phyloP scores from a whole-genome alignment of 2,888 invertebrate species.

The Rhagophthalmus giganteus region DNA sequence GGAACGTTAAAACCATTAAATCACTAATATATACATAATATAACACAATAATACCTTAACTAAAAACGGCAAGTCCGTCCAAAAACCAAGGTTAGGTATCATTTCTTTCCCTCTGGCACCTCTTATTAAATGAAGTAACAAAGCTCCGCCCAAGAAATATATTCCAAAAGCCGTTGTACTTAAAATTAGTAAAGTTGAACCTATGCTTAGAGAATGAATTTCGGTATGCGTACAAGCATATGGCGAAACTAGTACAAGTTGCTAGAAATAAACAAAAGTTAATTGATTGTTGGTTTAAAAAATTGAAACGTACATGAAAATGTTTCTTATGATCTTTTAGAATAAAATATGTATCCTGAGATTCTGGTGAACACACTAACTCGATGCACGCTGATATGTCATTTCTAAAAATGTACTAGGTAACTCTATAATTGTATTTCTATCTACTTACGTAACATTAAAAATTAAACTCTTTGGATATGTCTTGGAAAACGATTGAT shows the following conservation, averaged over 20 bases:
- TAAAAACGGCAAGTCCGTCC: slow-evolving; percentile 70
- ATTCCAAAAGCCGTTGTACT: slow-evolving; percentile 62
- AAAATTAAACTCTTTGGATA: slow-evolving; percentile 13
- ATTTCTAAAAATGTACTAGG: too few species aligned
- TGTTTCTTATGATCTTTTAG: too few species aligned
- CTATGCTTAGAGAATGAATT: slow-evolving; percentile 60
- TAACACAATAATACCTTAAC: slow-evolving; percentile 60
- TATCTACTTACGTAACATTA: background rate
- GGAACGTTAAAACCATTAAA: slow-evolving; percentile 47
- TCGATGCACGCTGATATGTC: too few species aligned
- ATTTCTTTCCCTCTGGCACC: slow-evolving; percentile 74
- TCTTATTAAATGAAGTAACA: slow-evolving; percentile 67
- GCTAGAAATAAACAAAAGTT: slow-evolving; percentile 51
- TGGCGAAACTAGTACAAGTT: slow-evolving; percentile 58
- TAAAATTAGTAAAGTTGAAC: slow-evolving; percentile 66
- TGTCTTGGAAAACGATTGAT: slow-evolving; percentile 31
- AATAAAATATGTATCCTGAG: too few species aligned
- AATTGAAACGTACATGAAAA: background rate
- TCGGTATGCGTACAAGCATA: slow-evolving; percentile 57
- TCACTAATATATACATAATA: slow-evolving; percentile 1
- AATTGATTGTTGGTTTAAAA: background rate
- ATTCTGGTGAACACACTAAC: too few species aligned
- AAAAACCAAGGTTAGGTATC: slow-evolving; percentile 74
- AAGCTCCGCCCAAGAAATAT: slow-evolving; percentile 69
- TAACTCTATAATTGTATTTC: background rate